These are phyloP conservation scores for Aegithalos caudatus DNA, from an alignment of 2,113 vertebrate species.

Conservation along the genomic window DNA sequence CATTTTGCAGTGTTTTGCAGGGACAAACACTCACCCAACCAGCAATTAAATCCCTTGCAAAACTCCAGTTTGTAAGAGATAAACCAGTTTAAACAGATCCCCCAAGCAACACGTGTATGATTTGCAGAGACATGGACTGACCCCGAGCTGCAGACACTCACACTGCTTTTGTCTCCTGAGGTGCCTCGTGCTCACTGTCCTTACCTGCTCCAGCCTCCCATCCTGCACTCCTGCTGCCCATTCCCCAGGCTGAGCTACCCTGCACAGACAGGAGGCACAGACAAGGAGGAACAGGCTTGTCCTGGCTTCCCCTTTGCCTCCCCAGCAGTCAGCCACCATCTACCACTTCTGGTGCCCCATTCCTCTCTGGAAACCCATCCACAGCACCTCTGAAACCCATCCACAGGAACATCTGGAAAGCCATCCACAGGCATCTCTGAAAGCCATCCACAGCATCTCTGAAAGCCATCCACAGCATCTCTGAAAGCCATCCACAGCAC, in stretches of 20 bases:
- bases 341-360: not conserved
- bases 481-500: too few relatives aligned
- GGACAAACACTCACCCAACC: not conserved
- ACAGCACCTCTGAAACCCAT: too few relatives aligned
- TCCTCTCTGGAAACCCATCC: not conserved
- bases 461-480: accelerated
- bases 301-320: not conserved
- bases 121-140: not conserved
- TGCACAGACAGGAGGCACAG: not conserved
- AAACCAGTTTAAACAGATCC: not conserved
- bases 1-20: not conserved
- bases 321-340: not conserved
- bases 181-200: not conserved
- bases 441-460: too few relatives aligned
- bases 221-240: not conserved
- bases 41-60: not conserved
- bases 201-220: not conserved
- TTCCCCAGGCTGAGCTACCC: not conserved
- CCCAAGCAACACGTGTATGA: accelerated
- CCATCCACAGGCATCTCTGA: too few relatives aligned
- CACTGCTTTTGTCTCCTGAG: not conserved
- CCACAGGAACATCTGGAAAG: too few relatives aligned
- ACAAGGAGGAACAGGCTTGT: accelerated
- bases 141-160: not conserved
- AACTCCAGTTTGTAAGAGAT: not conserved